Evolutionary conservation across 2,113 vertebrate species (phyloP).

Genomic region (Neolamprologus kungweensis): DNA sequence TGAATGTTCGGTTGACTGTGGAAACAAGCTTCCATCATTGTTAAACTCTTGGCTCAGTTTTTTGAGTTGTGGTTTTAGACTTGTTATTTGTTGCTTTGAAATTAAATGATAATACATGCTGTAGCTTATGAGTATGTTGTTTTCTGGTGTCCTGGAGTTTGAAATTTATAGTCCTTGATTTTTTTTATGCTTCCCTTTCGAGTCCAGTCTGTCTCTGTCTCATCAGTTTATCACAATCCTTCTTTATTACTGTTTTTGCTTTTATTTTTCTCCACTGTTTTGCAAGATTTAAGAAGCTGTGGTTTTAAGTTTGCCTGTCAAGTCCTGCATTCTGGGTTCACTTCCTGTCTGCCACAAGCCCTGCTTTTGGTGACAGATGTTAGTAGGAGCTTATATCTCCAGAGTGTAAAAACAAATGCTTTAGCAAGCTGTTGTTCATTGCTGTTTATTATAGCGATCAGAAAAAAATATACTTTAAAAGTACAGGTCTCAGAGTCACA

Average conservation of each 20-base stretch:
- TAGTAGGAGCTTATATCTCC: neutral
- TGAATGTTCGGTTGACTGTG: neutral
- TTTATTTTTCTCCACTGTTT: neutral
- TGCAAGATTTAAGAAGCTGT: neutral
- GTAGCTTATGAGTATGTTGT: neutral
- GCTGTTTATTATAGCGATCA: neutral
- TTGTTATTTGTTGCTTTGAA: neutral
- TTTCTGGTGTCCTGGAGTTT: neutral
- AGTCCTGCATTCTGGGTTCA: neutral
- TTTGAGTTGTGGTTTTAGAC: neutral
- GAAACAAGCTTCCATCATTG: neutral
- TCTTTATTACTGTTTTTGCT: neutral
- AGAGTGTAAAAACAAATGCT: neutral
- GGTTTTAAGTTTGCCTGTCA: neutral
- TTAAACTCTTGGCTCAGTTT: neutral
- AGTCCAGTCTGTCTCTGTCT: neutral
- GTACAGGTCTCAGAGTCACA: neutral
- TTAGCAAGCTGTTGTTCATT: neutral
- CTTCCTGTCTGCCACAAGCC: fast-evolving
- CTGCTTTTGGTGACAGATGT: neutral
- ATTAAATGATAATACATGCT: neutral
- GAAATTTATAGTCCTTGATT: neutral
- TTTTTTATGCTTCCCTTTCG: fast-evolving
- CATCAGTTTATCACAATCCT: neutral
- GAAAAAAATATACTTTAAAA: neutral